Conservation (phyloP, 2,113 vertebrate species). For the Anoura caudifer region DNA sequence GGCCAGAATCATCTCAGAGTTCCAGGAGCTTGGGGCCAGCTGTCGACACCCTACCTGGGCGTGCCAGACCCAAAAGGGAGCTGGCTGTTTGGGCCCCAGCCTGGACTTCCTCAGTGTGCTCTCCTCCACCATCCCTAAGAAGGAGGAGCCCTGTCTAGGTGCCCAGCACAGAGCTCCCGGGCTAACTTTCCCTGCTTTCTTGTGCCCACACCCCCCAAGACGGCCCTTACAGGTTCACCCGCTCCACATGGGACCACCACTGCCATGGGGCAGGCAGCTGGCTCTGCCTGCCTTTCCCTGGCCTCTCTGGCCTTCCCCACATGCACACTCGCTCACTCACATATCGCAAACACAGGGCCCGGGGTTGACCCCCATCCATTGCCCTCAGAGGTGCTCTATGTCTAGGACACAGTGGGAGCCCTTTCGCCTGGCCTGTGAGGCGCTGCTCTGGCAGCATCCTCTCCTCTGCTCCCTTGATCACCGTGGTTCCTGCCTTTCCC, state of each 20-base stretch:
- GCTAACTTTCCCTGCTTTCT: no score
- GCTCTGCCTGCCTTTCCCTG: neutral
- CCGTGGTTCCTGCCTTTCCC: neutral
- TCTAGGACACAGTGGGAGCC: neutral
- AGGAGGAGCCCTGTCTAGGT: neutral
- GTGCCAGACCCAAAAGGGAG: neutral
- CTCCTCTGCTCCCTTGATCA: no score
- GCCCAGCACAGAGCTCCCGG: neutral
- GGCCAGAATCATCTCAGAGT: neutral
- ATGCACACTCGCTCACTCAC: fast-evolving
- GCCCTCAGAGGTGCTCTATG: neutral
- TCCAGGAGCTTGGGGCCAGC: neutral
- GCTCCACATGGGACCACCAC: neutral
- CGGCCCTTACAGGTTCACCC: neutral
- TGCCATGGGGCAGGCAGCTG: fast-evolving
- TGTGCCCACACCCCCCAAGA: fast-evolving
- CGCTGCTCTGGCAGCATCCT: neutral
- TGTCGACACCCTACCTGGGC: neutral
- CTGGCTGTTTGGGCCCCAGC: neutral
- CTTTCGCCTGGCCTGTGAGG: neutral
- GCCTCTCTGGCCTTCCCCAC: fast-evolving
- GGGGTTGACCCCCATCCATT: no score
- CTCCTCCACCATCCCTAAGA: neutral
- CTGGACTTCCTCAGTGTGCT: no score
- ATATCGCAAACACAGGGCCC: neutral